A percentile compares a stretch with the other conserved stretches of the same genome.
Evolutionary conservation across 2,888 invertebrate genomes (phyloP).

Genomic region (Cetonia aurata): DNA sequence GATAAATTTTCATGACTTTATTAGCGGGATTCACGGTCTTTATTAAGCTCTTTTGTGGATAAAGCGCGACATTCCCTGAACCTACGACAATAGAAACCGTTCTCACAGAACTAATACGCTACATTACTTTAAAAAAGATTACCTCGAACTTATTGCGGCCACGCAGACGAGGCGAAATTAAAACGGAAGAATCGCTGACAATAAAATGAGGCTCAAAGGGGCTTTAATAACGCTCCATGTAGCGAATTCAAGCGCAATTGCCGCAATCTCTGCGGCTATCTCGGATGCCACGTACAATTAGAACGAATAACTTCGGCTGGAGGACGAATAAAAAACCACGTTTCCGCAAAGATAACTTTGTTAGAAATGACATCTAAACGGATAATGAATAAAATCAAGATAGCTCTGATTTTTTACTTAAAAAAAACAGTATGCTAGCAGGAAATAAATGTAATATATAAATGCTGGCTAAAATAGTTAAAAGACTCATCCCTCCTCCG

Average conservation of each 20-base stretch:
- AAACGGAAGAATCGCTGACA: neutral
- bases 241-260: neutral
- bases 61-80: too few relatives aligned
- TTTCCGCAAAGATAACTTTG: neutral
- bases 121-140: conserved; percentile 9
- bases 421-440: too few relatives aligned
- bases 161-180: conserved; percentile 5
- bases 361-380: too few relatives aligned
- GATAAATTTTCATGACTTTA: too few relatives aligned
- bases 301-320: neutral
- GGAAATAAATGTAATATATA: too few relatives aligned
- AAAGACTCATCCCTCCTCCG: too few relatives aligned
- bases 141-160: neutral
- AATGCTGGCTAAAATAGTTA: too few relatives aligned
- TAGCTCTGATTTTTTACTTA: too few relatives aligned
- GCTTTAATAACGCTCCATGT: neutral
- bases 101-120: neutral
- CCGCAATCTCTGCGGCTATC: neutral
- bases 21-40: too few relatives aligned
- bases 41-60: too few relatives aligned
- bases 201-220: conserved; percentile 3
- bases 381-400: too few relatives aligned
- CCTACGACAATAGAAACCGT: neutral
- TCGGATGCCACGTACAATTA: conserved; percentile 3
- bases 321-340: conserved; percentile 1